Conservation (phyloP, 2,888 invertebrate species). For the Macrophya annulata region DNA sequence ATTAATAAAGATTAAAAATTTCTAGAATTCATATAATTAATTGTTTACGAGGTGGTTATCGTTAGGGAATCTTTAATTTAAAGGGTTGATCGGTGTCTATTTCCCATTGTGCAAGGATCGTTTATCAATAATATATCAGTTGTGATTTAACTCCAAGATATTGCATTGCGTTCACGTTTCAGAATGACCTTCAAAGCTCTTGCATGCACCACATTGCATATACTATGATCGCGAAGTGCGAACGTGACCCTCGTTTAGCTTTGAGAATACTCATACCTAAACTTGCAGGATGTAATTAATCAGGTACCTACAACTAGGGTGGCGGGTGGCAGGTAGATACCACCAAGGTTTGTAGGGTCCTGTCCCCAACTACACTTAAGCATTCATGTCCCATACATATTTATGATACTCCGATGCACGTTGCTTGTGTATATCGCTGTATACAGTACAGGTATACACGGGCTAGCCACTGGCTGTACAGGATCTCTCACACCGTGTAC, state of each 20-base stretch:
- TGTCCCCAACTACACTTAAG: constrained; percentile 67
- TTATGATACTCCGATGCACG: constrained; percentile 65
- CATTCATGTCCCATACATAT: constrained; percentile 78
- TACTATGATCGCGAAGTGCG: constrained; percentile 9
- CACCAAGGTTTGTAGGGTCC: constrained; percentile 41
- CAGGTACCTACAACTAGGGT: constrained; percentile 49
- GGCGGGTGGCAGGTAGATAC: constrained; percentile 46
- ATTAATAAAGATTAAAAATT: neutral
- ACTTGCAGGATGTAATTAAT: constrained; percentile 48
- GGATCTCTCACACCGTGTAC: constrained; percentile 56
- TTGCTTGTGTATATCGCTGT: neutral
- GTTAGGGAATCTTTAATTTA: neutral
- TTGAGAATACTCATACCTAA: constrained; percentile 9
- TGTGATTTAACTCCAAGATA: neutral
- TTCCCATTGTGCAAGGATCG: neutral
- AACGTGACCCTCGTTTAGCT: constrained; percentile 30
- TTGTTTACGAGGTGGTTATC: neutral
- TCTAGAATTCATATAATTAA: neutral
- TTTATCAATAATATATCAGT: constrained; percentile 15
- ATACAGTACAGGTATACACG: neutral
- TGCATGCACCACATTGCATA: neutral
- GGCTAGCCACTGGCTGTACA: constrained; percentile 31
- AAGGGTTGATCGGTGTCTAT: neutral
- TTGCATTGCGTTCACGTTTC: neutral
- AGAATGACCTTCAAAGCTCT: neutral